phyloP scores from a whole-genome alignment of 2,113 vertebrate species.

The Agapornis roseicollis region DNA sequence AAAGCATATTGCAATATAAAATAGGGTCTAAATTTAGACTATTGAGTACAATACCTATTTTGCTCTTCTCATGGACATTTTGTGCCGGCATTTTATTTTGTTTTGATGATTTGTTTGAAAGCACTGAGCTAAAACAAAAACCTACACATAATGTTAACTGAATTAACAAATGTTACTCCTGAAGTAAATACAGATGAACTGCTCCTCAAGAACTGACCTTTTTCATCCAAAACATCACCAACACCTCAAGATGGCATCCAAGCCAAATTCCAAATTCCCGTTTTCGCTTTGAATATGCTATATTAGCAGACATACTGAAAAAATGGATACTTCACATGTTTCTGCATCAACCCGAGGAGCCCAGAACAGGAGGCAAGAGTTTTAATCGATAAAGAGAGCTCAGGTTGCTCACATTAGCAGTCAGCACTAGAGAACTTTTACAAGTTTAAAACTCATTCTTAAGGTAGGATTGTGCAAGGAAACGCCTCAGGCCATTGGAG shows the following conservation, averaged over 20 bases:
- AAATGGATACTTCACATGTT: fast-evolving
- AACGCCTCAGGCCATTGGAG: background rate
- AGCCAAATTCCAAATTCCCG: background rate
- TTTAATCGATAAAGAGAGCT: fast-evolving
- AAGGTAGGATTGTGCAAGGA: fast-evolving
- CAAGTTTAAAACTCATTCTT: fast-evolving
- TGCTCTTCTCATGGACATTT: background rate
- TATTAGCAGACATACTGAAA: fast-evolving
- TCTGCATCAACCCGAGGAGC: background rate
- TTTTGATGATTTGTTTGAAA: background rate
- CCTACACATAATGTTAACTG: background rate
- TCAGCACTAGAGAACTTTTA: fast-evolving
- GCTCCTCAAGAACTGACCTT: background rate
- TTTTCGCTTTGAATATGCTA: fast-evolving
- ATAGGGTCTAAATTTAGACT: background rate
- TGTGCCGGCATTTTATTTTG: background rate
- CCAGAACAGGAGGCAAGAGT: fast-evolving
- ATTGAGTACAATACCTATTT: background rate
- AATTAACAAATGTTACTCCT: background rate
- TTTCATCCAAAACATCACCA: background rate
- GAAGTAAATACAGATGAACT: fast-evolving
- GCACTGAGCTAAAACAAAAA: background rate
- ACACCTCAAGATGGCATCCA: background rate
- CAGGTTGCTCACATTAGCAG: fast-evolving
- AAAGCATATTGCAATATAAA: fast-evolving